phyloP scores from a whole-genome alignment of 2,797 vertebrate species.

The Catamblyrhynchus diadema region DNA sequence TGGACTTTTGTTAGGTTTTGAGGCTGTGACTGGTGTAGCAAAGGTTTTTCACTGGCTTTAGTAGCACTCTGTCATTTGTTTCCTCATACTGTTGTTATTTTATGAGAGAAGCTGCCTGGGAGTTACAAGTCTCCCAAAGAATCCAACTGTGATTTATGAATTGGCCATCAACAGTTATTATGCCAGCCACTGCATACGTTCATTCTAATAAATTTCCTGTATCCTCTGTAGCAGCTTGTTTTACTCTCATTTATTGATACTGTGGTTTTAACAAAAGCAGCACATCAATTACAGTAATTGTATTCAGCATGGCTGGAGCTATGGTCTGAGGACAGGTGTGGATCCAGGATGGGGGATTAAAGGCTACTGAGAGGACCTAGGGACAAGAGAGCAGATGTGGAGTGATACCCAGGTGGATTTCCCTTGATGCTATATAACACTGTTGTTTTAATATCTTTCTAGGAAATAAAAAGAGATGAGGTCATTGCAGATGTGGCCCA shows the following conservation, averaged over 20 bases:
- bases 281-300: conserved; percentile 47
- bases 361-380: neutral
- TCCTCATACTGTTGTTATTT: neutral
- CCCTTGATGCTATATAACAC: neutral
- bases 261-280: conserved; percentile 54
- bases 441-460: neutral
- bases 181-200: conserved; percentile 14
- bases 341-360: conserved; percentile 8
- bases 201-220: conserved; percentile 49
- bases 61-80: neutral
- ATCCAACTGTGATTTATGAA: conserved; percentile 63
- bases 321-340: neutral
- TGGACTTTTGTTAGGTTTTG: neutral
- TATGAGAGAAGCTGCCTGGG: neutral
- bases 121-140: conserved; percentile 48
- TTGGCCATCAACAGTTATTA: conserved; percentile 59
- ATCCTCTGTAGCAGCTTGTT: conserved; percentile 47
- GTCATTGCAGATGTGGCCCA: neutral
- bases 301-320: conserved; percentile 2
- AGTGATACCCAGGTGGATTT: conserved; percentile 5
- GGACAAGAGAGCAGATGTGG: neutral
- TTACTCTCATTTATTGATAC: conserved; percentile 50
- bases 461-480: neutral
- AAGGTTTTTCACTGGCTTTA: conserved; percentile 4
- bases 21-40: neutral